Evolutionary conservation across 2,888 invertebrate species (phyloP).

Genomic region (Eupithecia vulgata): DNA sequence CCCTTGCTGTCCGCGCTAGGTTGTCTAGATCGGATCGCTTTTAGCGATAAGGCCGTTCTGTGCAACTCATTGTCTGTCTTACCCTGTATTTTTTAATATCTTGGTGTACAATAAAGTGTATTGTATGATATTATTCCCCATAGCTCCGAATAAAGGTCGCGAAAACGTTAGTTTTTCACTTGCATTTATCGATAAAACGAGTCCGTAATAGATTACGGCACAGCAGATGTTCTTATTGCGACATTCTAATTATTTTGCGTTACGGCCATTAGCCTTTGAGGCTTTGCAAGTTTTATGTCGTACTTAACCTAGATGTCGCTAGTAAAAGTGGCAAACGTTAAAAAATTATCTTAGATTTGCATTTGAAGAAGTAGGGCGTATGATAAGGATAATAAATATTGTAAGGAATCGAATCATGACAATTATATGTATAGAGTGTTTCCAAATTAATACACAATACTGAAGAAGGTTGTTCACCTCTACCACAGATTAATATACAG

Average conservation of each 20-base stretch:
- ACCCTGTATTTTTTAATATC: too few relatives aligned
- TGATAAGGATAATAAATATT: neutral
- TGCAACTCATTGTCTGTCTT: too few relatives aligned
- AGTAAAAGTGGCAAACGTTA: neutral
- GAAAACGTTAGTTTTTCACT: neutral
- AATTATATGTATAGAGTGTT: too few relatives aligned
- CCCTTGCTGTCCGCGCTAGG: too few relatives aligned
- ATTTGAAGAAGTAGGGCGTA: neutral
- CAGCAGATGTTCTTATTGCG: constrained; percentile 9
- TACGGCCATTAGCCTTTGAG: constrained; percentile 33
- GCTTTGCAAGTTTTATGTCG: constrained; percentile 22
- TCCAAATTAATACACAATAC: too few relatives aligned
- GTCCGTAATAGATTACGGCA: constrained; percentile 18
- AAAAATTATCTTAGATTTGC: neutral
- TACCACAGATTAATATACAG: too few relatives aligned
- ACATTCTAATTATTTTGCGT: constrained; percentile 32
- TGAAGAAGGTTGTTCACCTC: too few relatives aligned
- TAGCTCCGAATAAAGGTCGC: neutral
- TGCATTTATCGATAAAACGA: constrained; percentile 8
- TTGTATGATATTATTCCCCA: neutral
- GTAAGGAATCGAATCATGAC: neutral
- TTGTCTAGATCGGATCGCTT: too few relatives aligned
- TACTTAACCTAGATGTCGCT: constrained; percentile 31
- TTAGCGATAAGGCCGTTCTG: too few relatives aligned
- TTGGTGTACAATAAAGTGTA: too few relatives aligned